Conservation (phyloP, 2,797 vertebrate species). For the Caiman crocodilus region DNA sequence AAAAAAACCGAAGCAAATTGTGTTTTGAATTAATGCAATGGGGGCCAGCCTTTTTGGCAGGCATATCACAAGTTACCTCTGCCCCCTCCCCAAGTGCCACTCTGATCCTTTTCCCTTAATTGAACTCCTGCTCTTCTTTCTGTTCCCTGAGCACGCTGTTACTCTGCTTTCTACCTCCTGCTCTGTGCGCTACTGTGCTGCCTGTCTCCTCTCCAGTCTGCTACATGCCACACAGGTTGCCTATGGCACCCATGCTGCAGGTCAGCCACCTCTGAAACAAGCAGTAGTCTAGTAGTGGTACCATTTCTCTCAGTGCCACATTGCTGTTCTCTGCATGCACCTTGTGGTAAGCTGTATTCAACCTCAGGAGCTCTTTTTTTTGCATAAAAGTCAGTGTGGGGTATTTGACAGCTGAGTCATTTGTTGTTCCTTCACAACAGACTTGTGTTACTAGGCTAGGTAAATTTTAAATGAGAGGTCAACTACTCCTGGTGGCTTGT, state of each 20-base stretch:
- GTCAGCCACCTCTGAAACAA: neutral
- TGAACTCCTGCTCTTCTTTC: too few species aligned
- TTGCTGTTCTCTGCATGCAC: too few species aligned
- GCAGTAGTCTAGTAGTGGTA: neutral
- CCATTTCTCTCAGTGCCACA: neutral
- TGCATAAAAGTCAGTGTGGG: neutral
- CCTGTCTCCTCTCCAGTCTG: too few species aligned
- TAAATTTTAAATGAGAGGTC: neutral
- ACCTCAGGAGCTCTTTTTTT: neutral
- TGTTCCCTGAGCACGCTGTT: too few species aligned
- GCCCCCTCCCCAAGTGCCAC: too few species aligned
- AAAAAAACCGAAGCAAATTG: neutral
- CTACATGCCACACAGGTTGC: too few species aligned
- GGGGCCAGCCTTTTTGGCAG: neutral
- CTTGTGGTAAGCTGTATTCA: neutral
- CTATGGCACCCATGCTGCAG: too few species aligned
- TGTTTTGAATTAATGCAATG: neutral
- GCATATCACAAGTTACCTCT: too few species aligned
- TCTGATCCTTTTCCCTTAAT: too few species aligned
- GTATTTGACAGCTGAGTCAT: neutral
- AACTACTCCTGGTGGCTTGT: neutral
- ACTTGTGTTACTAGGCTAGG: neutral
- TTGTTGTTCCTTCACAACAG: neutral
- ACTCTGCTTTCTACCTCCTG: too few species aligned
- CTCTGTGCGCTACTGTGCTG: too few species aligned